These are phyloP conservation scores for Automeris io DNA, from an alignment of 2,888 invertebrate genomes.

Conservation along the genomic window DNA sequence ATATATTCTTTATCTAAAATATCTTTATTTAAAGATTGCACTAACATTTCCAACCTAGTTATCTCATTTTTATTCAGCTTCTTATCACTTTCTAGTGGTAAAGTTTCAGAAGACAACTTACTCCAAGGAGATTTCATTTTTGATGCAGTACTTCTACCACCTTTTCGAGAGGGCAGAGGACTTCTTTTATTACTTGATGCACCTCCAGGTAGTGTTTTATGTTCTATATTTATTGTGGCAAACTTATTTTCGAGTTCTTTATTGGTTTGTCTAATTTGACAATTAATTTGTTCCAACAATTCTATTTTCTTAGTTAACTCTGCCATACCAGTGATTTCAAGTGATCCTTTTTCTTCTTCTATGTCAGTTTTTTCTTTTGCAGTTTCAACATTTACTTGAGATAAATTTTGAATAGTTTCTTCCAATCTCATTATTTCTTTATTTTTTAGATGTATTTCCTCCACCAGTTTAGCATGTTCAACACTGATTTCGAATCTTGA, in stretches of 20 bases:
- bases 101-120: slow-evolving; percentile 52
- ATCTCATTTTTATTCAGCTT: slow-evolving; percentile 50
- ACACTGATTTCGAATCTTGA: slow-evolving; percentile 69
- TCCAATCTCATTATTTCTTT: slow-evolving; percentile 54
- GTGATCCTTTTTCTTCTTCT: slow-evolving; percentile 77
- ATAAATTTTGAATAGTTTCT: slow-evolving; percentile 39
- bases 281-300: slow-evolving; percentile 68
- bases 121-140: slow-evolving; percentile 70
- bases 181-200: slow-evolving; percentile 56
- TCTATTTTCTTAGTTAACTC: slow-evolving; percentile 70
- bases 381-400: slow-evolving; percentile 22
- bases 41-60: slow-evolving; percentile 49
- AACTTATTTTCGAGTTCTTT: slow-evolving; percentile 74
- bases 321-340: slow-evolving; percentile 61
- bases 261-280: slow-evolving; percentile 70
- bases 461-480: slow-evolving; percentile 71
- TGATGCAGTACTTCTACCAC: slow-evolving; percentile 53
- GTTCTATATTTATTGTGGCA: slow-evolving; percentile 38
- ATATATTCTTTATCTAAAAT: slow-evolving; percentile 63
- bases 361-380: slow-evolving; percentile 48
- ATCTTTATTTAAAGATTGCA: slow-evolving; percentile 68
- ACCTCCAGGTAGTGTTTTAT: slow-evolving; percentile 32
- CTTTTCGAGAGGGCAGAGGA: slow-evolving; percentile 57
- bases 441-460: slow-evolving; percentile 70
- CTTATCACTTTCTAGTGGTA: slow-evolving; percentile 56